Conservation (phyloP, 2,113 vertebrate species). For the Tragelaphus strepsiceros region DNA sequence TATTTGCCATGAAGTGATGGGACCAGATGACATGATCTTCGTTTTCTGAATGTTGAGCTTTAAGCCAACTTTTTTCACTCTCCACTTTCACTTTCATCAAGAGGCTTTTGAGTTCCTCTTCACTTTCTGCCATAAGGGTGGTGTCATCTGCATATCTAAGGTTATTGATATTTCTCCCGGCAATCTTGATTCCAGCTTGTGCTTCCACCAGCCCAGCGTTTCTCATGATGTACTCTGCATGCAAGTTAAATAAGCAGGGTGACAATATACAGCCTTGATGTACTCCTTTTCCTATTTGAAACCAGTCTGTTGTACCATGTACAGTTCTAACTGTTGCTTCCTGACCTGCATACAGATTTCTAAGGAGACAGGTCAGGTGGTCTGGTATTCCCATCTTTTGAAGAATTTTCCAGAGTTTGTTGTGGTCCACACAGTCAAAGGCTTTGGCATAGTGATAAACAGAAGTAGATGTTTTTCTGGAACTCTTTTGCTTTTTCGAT, state of each 20-base stretch:
- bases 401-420: neutral
- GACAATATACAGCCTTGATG: neutral
- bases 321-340: neutral
- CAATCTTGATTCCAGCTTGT: neutral
- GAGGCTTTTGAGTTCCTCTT: neutral
- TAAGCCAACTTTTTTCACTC: neutral
- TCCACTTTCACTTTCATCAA: neutral
- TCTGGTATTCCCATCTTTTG: neutral
- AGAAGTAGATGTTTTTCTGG: neutral
- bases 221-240: neutral
- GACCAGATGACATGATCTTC: rapidly evolving
- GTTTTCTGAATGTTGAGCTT: neutral
- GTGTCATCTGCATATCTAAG: neutral
- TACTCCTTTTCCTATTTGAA: neutral
- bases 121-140: neutral
- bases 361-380: neutral
- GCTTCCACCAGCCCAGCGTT: neutral
- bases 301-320: neutral
- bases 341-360: neutral
- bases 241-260: neutral
- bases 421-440: neutral
- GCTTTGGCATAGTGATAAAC: neutral
- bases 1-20: neutral
- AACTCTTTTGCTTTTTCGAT: neutral
- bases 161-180: neutral